Conservation (phyloP, 2,888 invertebrate species). For the Standfussiana lucernea region DNA sequence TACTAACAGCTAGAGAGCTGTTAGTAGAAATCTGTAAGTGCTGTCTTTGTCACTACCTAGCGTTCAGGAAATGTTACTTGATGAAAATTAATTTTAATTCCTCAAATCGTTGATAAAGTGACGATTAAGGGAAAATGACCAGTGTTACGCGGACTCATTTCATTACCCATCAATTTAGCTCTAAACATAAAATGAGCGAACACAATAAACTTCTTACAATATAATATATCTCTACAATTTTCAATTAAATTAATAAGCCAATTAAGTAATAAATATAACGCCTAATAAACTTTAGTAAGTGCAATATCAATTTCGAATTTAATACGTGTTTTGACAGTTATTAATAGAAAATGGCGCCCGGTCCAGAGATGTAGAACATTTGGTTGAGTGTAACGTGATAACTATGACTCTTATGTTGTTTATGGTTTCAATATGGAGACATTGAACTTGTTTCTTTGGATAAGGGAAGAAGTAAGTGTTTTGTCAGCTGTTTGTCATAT, state of each 20-base stretch:
- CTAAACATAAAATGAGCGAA: not conserved
- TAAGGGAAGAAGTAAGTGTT: slow-evolving; percentile 16
- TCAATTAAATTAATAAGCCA: slow-evolving; percentile 36
- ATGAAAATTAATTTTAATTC: not conserved
- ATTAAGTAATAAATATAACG: slow-evolving; percentile 39
- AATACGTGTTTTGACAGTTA: slow-evolving; percentile 58
- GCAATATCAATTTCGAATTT: slow-evolving; percentile 49
- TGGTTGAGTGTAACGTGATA: slow-evolving; percentile 54
- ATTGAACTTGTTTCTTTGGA: slow-evolving; percentile 48
- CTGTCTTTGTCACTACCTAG: too few relatives aligned
- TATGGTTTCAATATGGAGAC: slow-evolving; percentile 32
- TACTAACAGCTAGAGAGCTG: not conserved
- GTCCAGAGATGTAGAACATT: slow-evolving; percentile 48
- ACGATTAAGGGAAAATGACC: too few relatives aligned
- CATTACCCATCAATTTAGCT: slow-evolving; percentile 8
- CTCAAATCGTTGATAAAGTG: not conserved
- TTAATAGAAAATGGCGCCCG: slow-evolving; percentile 56
- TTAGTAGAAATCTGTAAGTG: too few relatives aligned
- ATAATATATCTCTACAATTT: slow-evolving; percentile 12
- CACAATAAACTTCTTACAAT: slow-evolving; percentile 18
- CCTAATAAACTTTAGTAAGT: slow-evolving; percentile 41
- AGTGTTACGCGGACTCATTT: too few relatives aligned
- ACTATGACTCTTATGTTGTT: slow-evolving; percentile 31
- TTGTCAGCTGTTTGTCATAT: slow-evolving; percentile 26
- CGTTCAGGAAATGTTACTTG: not conserved